Evolutionary conservation across 2,888 invertebrate species (phyloP), one percentile per base, ranked within the genome.

Genomic region (Tenthredo notha): DNA sequence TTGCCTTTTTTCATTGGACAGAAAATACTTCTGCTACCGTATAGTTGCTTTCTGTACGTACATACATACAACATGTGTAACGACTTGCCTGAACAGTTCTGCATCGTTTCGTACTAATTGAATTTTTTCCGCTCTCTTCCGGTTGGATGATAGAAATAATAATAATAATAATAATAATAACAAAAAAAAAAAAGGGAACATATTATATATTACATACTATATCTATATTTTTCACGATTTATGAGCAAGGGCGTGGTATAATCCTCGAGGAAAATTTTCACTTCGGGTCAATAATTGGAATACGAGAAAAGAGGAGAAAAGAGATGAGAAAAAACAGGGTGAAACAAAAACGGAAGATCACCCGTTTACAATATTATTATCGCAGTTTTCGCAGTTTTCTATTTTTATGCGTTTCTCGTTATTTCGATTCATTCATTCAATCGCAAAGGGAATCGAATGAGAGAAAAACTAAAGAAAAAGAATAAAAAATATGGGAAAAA

Each of bases 51-150:
- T 12, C 3, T 43, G 21, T 43, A 74, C 21, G 21, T 40, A 21
- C 12, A 70, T 43, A 40, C 43, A 25, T 43, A 40, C n/a, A 74
- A 74, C 74, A 74, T 43, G n/a, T 74, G 43, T 43, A 43, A 40
- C 43, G 25, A 74, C 10, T 21, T n/a, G 21, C 74, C 21, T n/a
- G 47, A 74, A n/a, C 10, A 72, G 37, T n/a, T 74, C 43, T 25
- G 74, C 12, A 43, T 74, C 40, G 43, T 40, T 74, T 74, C 40
- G 25, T 74, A 74, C 74, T 74, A 74, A 74, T 74, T 74, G 74
- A 74, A 43, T 74, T 74, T 74, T 43, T 74, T 40, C 10, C 4
- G n/a, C 74, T 21, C 43, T 74, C 25, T 74, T 43, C n/a, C 67
- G 29, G 33, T 67, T 33, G 67, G 33, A 29, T 67, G 47, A 47